phyloP scores from a whole-genome alignment of 2,797 vertebrate species.

The Remorina albescens region DNA sequence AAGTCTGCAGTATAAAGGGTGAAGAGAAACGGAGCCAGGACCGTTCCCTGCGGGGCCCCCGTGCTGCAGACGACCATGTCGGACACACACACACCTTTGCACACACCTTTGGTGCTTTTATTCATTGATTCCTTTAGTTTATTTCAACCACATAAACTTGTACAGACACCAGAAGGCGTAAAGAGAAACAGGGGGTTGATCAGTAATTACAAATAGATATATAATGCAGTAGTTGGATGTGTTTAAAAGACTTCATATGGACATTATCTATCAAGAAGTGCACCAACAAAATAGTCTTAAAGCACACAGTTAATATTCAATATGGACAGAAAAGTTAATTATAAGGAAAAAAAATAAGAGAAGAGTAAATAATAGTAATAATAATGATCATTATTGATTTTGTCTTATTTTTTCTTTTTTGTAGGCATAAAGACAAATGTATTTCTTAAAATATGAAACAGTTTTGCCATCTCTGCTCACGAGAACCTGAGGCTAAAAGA shows the following conservation, averaged over 20 bases:
- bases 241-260: constrained; percentile 21
- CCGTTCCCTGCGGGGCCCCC: no score
- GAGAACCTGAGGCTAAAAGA: constrained; percentile 12
- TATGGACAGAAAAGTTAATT: neutral
- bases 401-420: neutral
- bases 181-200: constrained; percentile 13
- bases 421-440: constrained; percentile 9
- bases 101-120: neutral
- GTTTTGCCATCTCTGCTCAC: constrained; percentile 15
- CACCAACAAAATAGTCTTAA: neutral
- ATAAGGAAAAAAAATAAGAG: neutral
- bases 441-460: constrained; percentile 30
- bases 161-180: constrained; percentile 2
- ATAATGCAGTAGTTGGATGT: neutral
- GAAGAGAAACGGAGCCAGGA: no score
- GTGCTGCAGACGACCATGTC: no score
- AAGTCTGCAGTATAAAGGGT: no score
- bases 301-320: neutral
- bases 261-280: constrained; percentile 5
- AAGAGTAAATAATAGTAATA: neutral
- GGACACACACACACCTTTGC: no score
- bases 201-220: constrained; percentile 23
- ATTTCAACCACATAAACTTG: neutral
- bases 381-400: neutral
- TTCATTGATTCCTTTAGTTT: constrained; percentile 8